Base-by-base conservation (phyloP, 2,797 vertebrate species). In the Lacerta agilis region DNA sequence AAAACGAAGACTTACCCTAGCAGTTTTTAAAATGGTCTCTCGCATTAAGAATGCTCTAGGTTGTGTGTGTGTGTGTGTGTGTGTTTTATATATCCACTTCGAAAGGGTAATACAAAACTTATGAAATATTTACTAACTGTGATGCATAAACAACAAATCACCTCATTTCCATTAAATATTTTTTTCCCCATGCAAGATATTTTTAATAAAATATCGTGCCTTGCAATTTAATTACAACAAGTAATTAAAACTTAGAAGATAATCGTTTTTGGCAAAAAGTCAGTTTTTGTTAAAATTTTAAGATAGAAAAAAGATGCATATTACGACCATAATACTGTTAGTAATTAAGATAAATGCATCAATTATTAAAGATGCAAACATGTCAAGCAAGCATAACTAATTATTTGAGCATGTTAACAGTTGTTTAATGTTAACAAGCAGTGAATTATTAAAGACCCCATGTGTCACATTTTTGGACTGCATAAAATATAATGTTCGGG, bases 261-360 rank as follows among this genome's bases (percentile, higher is more conserved):
- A 98, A 98, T 98, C 97, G 97, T 97, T 98, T 97, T 98, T 98
- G 98, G 97, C 97, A 97, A 97, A 97, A 97, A 97, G 97, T 97
- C 97, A 97, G 96, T 97, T 98, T 97, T 97, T 96, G 95, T 96
- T 96, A 95, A 96, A 98, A 97, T 98, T 97, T 97, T 97, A 97
- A 97, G 96, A 97, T 97, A 97, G 96, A 97, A 97, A 98, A 97
- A 97, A 97, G 97, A 97, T 97, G 96, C 97, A 93, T 97, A 98
- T 98, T 98, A 97, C 82, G 96, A 97, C 97, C 97, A 98, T 98
- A 98, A 98, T 97, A 97, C 97, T 98, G 98, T 98, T 98, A 98
- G 98, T 99, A 99, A 99, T 99, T 99, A 99, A 99, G 98, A 99
- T 98, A 99, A 99, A 99, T 98, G 97, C 98, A 99, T 99, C 98